Conservation (phyloP, 2,888 invertebrate genomes). For the Scrobipalpa atriplicella region DNA sequence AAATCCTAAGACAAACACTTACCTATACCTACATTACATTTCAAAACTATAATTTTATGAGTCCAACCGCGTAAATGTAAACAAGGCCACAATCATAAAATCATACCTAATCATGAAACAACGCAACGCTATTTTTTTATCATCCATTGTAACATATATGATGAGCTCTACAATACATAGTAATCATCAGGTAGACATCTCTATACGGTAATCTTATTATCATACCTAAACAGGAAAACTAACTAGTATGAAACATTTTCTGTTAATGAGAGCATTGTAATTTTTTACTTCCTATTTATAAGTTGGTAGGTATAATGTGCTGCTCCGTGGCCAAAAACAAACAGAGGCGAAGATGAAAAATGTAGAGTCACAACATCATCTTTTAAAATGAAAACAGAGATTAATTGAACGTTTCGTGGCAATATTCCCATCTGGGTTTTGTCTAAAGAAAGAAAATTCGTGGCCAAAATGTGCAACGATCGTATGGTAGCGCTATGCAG, state of each 20-base stretch:
- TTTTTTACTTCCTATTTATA: background rate
- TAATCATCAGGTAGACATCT: slow-evolving; percentile 11
- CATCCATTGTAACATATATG: background rate
- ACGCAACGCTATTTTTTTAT: background rate
- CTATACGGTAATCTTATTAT: slow-evolving; percentile 6
- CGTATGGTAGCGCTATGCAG: background rate
- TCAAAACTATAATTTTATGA: too few species aligned
- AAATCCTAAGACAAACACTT: too few species aligned
- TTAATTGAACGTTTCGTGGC: slow-evolving; percentile 34
- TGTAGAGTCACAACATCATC: background rate
- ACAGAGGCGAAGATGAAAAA: background rate
- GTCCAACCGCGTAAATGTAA: too few species aligned
- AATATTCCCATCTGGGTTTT: slow-evolving; percentile 50
- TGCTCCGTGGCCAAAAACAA: background rate
- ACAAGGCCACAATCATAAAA: background rate
- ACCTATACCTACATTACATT: too few species aligned
- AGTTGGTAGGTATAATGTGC: too few species aligned
- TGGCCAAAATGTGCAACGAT: slow-evolving; percentile 27
- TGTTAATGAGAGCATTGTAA: slow-evolving; percentile 10
- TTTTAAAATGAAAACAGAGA: background rate
- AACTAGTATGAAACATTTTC: slow-evolving; percentile 6
- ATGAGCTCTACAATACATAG: slow-evolving; percentile 14
- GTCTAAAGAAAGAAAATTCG: slow-evolving; percentile 59
- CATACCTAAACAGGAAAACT: background rate
- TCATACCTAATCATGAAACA: slow-evolving; percentile 1